Evolutionary conservation across 2,113 vertebrate species (phyloP).

Genomic region (Hoplias malabaricus): DNA sequence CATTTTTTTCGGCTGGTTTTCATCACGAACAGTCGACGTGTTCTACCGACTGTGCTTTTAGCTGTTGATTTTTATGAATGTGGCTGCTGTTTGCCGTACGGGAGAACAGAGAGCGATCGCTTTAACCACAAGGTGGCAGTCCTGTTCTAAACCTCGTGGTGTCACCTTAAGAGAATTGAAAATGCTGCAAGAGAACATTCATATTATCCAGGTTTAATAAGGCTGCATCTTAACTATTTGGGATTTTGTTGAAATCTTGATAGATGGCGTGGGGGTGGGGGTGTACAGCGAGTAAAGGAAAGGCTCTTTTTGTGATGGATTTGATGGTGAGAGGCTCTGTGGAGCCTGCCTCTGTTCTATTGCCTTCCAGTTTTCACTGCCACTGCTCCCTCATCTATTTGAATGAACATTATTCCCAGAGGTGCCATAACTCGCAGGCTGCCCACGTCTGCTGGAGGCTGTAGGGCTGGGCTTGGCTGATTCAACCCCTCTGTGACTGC

Average conservation of each 20-base stretch:
- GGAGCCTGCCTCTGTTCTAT: slow-evolving; percentile 35
- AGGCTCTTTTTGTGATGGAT: slow-evolving; percentile 33
- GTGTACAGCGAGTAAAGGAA: background rate
- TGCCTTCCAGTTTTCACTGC: slow-evolving; percentile 41
- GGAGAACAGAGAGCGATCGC: background rate
- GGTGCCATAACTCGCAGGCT: slow-evolving; percentile 44
- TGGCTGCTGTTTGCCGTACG: background rate
- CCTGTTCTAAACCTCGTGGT: background rate
- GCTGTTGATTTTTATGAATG: slow-evolving; percentile 4
- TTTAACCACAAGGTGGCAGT: slow-evolving; percentile 46
- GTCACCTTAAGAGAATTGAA: background rate
- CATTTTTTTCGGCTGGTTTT: background rate
- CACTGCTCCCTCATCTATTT: slow-evolving; percentile 41
- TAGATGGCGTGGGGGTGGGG: slow-evolving; percentile 2
- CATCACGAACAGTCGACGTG: background rate
- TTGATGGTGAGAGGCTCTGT: background rate
- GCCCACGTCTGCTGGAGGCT: slow-evolving; percentile 28
- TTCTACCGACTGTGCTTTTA: background rate
- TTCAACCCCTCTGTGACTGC: slow-evolving; percentile 30
- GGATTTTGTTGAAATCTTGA: slow-evolving; percentile 23
- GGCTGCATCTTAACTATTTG: slow-evolving; percentile 12
- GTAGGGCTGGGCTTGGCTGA: slow-evolving; percentile 33
- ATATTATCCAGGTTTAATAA: slow-evolving; percentile 37
- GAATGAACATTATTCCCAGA: slow-evolving; percentile 48
- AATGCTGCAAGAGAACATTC: slow-evolving; percentile 7